These are phyloP conservation scores for Pelochelys cantorii DNA, from an alignment of 2,797 vertebrate species.

Conservation along the genomic window DNA sequence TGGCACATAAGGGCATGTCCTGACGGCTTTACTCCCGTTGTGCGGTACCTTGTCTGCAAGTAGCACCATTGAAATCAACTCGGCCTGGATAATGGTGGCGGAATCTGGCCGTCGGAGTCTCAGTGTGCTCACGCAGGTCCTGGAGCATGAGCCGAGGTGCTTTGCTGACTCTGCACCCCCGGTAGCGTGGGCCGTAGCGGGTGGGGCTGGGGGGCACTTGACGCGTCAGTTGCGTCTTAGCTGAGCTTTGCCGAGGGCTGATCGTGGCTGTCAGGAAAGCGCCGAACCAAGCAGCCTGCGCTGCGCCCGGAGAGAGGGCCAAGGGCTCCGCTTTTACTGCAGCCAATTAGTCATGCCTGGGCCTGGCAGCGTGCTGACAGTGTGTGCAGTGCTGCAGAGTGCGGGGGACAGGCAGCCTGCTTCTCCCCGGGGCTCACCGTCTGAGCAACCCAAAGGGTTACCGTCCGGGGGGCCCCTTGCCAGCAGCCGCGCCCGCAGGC, in stretches of 20 bases:
- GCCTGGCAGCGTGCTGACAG: neutral
- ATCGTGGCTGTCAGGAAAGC: neutral
- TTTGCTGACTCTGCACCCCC: neutral
- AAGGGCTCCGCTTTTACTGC: neutral
- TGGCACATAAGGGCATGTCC: neutral
- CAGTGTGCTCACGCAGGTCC: neutral
- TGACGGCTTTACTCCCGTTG: neutral
- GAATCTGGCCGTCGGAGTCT: neutral
- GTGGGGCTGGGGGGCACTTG: neutral
- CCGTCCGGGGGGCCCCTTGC: neutral
- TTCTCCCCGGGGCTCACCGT: slow-evolving; percentile 11
- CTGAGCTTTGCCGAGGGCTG: neutral
- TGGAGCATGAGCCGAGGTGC: neutral
- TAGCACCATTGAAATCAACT: neutral
- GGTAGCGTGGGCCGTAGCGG: rapidly evolving
- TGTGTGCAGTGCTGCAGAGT: neutral
- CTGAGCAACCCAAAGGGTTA: neutral
- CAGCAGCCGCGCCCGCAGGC: slow-evolving; percentile 31
- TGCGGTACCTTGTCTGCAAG: neutral
- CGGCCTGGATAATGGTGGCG: rapidly evolving
- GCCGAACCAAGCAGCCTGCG: neutral
- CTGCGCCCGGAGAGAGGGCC: rapidly evolving
- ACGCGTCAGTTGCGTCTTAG: neutral
- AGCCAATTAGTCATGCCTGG: neutral
- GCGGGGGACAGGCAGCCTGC: rapidly evolving